Percentiles rank a stretch among this genome's conserved stretches.
Evolutionary conservation across 2,113 vertebrate species (phyloP).

Genomic region (Lophotis ruficrista): DNA sequence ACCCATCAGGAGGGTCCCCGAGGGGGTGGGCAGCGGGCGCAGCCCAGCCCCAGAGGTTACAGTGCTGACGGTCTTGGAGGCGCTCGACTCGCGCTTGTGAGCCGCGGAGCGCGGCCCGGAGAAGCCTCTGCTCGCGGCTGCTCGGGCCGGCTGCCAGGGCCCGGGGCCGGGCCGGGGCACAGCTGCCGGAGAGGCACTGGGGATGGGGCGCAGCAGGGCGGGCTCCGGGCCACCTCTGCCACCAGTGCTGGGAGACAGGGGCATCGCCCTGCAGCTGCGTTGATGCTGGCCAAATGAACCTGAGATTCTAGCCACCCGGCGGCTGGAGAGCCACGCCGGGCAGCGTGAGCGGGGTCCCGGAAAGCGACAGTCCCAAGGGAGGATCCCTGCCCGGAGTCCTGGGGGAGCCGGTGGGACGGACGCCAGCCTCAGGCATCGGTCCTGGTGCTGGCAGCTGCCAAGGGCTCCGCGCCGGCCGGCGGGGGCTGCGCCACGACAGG

Average conservation of each 20-base stretch:
- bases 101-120: accelerated
- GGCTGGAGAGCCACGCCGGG: not conserved
- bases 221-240: not conserved
- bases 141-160: not conserved
- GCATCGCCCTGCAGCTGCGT: not conserved
- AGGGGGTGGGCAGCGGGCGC: not conserved
- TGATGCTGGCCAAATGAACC: constrained; percentile 37
- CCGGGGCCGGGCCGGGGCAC: accelerated
- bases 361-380: not conserved
- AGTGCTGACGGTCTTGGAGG: constrained; percentile 7
- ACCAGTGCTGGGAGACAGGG: not conserved
- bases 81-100: accelerated
- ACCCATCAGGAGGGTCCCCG: not conserved
- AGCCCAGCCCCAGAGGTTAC: constrained; percentile 39
- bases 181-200: not conserved
- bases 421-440: not conserved
- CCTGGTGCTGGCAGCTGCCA: not conserved
- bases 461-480: not conserved
- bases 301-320: constrained; percentile 28
- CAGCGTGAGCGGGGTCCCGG: not conserved
- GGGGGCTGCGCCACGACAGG: not conserved
- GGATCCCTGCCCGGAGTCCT: not conserved
- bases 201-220: not conserved
- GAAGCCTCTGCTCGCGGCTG: not conserved
- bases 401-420: not conserved